A percentile compares a stretch with the other conserved stretches of the same genome.
Conservation (phyloP, 2,888 invertebrate species). For the Scelioninae gen. 1 region DNA sequence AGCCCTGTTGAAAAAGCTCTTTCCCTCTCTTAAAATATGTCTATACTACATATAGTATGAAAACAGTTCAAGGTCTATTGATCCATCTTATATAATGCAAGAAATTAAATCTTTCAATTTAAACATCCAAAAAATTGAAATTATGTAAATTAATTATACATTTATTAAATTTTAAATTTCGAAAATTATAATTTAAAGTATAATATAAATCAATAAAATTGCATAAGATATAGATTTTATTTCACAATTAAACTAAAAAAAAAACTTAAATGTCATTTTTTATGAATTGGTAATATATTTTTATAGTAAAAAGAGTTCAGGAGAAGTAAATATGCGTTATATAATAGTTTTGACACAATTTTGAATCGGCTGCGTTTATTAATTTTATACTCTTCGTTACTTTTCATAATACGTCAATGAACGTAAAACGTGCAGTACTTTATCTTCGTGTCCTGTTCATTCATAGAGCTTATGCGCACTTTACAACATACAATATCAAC, state of each 20-base stretch:
- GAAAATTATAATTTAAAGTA: too few species aligned
- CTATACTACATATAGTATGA: constrained; percentile 13
- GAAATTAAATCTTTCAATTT: background rate
- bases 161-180: too few species aligned
- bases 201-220: too few species aligned
- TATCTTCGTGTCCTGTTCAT: constrained; percentile 40
- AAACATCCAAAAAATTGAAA: too few species aligned
- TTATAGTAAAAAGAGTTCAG: background rate
- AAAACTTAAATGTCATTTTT: too few species aligned
- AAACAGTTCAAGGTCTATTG: constrained; percentile 61
- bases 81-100: constrained; percentile 46
- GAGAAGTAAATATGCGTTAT: constrained; percentile 5
- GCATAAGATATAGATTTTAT: too few species aligned
- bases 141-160: too few species aligned
- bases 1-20: too few species aligned
- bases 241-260: too few species aligned
- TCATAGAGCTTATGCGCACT: constrained; percentile 53
- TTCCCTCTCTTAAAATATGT: constrained; percentile 17
- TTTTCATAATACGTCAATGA: constrained; percentile 50
- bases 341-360: constrained; percentile 49
- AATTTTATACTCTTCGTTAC: constrained; percentile 60
- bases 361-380: constrained; percentile 59
- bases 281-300: too few species aligned
- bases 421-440: constrained; percentile 57
- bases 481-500: constrained; percentile 62